Evolutionary conservation across 2,888 invertebrate genomes (phyloP).

Genomic region (Drosophila kambysellisi): DNA sequence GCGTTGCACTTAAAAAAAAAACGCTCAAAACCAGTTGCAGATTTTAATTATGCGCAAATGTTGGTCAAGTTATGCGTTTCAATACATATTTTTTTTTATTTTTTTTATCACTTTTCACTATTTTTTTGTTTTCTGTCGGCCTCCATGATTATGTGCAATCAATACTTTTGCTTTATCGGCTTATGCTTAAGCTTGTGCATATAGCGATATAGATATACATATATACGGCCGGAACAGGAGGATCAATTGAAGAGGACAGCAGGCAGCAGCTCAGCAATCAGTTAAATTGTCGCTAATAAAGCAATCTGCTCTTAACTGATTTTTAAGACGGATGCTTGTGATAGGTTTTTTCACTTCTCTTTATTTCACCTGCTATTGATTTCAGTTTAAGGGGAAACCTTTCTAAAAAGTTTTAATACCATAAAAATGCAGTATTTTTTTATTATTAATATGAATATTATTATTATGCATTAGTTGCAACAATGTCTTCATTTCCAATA

Average conservation of each 20-base stretch:
- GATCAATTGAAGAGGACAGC: conserved; percentile 29
- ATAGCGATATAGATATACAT: conserved; percentile 2
- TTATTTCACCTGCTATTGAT: conserved; percentile 23
- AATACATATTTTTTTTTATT: conserved; percentile 9
- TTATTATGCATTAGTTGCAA: conserved; percentile 1
- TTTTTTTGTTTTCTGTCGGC: conserved; percentile 9
- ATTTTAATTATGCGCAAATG: conserved; percentile 71
- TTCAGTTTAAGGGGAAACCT: conserved; percentile 9
- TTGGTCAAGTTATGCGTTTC: conserved; percentile 58
- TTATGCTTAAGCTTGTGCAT: conserved; percentile 39
- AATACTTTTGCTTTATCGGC: conserved; percentile 73
- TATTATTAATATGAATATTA: background rate
- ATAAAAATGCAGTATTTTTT: background rate
- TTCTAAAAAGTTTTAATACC: background rate
- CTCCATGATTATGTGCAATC: conserved; percentile 79
- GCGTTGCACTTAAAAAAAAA: conserved; percentile 37
- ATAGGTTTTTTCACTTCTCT: background rate
- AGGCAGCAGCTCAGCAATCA: background rate
- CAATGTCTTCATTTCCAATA: conserved; percentile 6
- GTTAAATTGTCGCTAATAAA: conserved; percentile 45
- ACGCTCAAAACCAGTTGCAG: conserved; percentile 60
- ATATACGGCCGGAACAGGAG: conserved; percentile 39
- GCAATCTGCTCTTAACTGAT: conserved; percentile 24
- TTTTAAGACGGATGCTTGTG: conserved; percentile 45
- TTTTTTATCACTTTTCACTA: conserved; percentile 41